Evolutionary conservation across 1,140 invertebrate genomes (phyloP), one percentile per base, ranked within the genome.

Genomic region (Lepeophtheirus salmonis): DNA sequence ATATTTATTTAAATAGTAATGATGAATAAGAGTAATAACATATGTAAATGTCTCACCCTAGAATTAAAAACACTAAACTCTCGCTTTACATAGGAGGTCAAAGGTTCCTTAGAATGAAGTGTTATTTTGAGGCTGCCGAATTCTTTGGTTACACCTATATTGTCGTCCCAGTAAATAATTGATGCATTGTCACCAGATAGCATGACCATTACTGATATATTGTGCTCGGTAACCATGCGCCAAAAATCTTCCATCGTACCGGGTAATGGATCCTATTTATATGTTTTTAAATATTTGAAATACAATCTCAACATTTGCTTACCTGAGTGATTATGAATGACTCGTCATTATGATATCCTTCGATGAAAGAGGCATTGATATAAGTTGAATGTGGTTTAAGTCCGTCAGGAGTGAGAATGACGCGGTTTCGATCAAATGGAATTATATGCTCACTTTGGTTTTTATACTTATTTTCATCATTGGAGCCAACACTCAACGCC

Each of bases 321-420:
- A 63, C 61, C 30, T 62, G 61, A 41, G 50, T 61, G 4, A 61
- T 61, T 2, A 62, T 62, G 23, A 62, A 61, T 16, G 61, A 63
- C 26, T 63, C 56, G 25, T 63, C 62, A 21, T 61, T 63, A 23
- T 63, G 26, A 65, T 68, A 69, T 70, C 78, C 89, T 75, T 95
- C 89, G 65, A 97, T 89, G 70, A 92, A 95, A 1, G 89, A 92
- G 1, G 91, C 91, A 73, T 97, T 96, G 65, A 96, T 95, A 68
- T 96, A 97, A 1, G 90, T 92, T 22, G 88, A 90, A 69, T 86
- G 84, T 70, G 94, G 89, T 67, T 80, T 78, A 23, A 63, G 79
- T 54, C 84, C 80, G 65, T 89, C 75, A 6, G 87, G 86, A 20
- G 81, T 81, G 10, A 88, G 73, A 66, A 88, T 88, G 26, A 92